Evolutionary conservation across 2,888 invertebrate genomes (phyloP).

Genomic region (Xanthorhoe designata): DNA sequence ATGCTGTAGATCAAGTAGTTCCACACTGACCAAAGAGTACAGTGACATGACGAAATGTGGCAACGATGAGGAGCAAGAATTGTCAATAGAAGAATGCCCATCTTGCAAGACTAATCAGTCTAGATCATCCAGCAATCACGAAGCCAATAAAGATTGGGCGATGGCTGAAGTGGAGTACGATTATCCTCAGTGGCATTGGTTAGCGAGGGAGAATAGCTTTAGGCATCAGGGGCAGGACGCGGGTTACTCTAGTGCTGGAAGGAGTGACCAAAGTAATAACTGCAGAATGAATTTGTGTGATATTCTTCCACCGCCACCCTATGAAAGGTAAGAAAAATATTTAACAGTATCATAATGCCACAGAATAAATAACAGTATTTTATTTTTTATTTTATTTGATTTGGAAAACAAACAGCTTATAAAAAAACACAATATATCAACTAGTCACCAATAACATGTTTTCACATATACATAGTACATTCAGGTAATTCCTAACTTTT

Average conservation of each 20-base stretch:
- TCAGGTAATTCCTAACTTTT: too few species aligned
- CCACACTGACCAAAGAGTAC: conserved; percentile 79
- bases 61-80: conserved; percentile 70
- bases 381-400: too few species aligned
- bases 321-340: conserved; percentile 70
- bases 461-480: too few species aligned
- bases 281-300: conserved; percentile 82
- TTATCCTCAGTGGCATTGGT: conserved; percentile 82
- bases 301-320: conserved; percentile 78
- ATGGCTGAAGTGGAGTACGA: conserved; percentile 80
- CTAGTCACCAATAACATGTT: too few species aligned
- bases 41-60: conserved; percentile 84
- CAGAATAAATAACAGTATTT: too few species aligned
- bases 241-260: conserved; percentile 66
- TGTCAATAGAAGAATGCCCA: conserved; percentile 79
- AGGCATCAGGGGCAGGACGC: conserved; percentile 69
- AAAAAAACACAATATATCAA: too few species aligned
- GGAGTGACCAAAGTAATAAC: conserved; percentile 70
- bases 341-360: background rate
- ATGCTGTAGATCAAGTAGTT: conserved; percentile 78
- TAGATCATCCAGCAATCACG: conserved; percentile 78
- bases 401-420: too few species aligned
- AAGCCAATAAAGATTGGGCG: conserved; percentile 77
- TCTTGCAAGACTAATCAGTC: conserved; percentile 80
- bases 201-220: conserved; percentile 78